Evolutionary conservation across 1,140 invertebrate genomes (phyloP).

Genomic region (Neodiprion virginianus): DNA sequence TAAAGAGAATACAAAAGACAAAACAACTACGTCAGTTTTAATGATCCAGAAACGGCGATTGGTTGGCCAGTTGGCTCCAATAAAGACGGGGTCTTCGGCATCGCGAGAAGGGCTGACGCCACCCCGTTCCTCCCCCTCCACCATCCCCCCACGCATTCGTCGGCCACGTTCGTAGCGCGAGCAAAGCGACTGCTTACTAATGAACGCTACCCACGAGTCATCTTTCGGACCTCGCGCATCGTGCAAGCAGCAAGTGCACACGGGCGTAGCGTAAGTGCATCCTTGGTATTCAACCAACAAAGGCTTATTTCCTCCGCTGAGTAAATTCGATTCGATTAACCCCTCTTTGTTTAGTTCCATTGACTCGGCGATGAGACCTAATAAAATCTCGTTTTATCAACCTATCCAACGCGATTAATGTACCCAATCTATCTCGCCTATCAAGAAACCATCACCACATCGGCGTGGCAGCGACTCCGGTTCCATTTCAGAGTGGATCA

Average conservation of each 20-base stretch:
- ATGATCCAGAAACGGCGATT: constrained; percentile 53
- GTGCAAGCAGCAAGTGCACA: no score
- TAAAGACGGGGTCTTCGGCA: constrained; percentile 49
- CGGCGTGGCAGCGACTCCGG: no score
- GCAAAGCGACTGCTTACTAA: background rate
- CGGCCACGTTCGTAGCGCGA: no score
- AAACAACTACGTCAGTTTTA: constrained; percentile 56
- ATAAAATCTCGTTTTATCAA: no score
- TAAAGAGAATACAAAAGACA: constrained; percentile 50
- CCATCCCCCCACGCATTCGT: background rate
- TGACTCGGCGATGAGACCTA: no score
- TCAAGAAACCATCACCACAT: no score
- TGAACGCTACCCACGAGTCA: background rate
- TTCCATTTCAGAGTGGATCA: no score
- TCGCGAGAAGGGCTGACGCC: constrained; percentile 28
- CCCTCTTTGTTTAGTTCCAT: no score
- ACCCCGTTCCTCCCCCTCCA: constrained; percentile 12
- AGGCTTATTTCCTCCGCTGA: background rate
- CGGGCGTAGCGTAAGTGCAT: background rate
- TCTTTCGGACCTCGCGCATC: no score
- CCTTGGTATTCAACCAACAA: background rate
- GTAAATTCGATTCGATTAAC: background rate
- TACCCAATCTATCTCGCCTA: no score
- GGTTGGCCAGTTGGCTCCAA: constrained; percentile 57
- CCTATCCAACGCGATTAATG: no score